These are phyloP conservation scores for Unio delphinus DNA, from an alignment of 2,888 invertebrate genomes.

Conservation along the genomic window DNA sequence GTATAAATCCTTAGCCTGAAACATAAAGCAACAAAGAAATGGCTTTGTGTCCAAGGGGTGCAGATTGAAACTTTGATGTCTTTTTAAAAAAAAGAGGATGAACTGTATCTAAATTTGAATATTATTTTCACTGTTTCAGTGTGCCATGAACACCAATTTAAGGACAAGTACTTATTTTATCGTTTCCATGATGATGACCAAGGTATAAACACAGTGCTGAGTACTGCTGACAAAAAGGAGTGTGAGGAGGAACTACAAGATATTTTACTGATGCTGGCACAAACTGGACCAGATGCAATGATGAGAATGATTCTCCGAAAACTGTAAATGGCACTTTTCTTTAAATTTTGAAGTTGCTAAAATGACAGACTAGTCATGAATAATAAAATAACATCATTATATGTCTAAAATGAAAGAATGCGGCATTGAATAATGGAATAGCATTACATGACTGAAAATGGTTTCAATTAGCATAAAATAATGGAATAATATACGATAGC, in stretches of 20 bases:
- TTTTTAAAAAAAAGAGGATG: too few relatives aligned
- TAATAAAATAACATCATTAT: too few relatives aligned
- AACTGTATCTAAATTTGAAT: not conserved
- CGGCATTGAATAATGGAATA: too few relatives aligned
- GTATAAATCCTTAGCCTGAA: too few relatives aligned
- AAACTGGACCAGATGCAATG: constrained; percentile 84
- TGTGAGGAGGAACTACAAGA: constrained; percentile 80
- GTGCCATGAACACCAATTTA: constrained; percentile 84
- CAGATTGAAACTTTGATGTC: too few relatives aligned
- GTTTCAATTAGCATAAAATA: too few relatives aligned
- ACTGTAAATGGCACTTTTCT: constrained; percentile 76
- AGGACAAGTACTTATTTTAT: constrained; percentile 87
- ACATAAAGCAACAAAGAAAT: too few relatives aligned
- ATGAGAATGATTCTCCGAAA: constrained; percentile 86
- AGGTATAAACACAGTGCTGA: constrained; percentile 71
- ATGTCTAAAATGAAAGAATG: too few relatives aligned
- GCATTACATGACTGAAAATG: too few relatives aligned
- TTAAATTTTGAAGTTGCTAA: not conserved
- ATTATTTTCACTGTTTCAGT: constrained; percentile 73
- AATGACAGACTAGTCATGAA: too few relatives aligned
- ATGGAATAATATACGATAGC: too few relatives aligned
- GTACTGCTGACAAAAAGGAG: constrained; percentile 53
- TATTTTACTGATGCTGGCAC: constrained; percentile 78
- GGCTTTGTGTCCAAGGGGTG: too few relatives aligned
- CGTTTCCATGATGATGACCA: constrained; percentile 84